Percentiles rank a stretch among this genome's conserved stretches.
These are phyloP conservation scores for Leucoraja erinaceus DNA, from an alignment of 2,113 vertebrate genomes.

Conservation along the genomic window DNA sequence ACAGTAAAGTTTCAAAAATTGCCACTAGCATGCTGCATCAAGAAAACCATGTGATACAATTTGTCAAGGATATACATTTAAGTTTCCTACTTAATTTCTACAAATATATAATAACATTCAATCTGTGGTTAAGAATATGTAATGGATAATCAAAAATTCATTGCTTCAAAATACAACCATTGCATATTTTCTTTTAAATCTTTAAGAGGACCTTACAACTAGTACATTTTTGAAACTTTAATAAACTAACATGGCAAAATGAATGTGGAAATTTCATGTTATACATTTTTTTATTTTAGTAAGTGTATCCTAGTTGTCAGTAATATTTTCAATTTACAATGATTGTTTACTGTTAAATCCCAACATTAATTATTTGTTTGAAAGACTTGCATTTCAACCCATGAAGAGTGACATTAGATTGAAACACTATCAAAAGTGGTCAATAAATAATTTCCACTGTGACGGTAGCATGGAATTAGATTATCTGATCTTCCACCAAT, in stretches of 20 bases:
- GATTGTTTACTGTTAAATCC: neutral
- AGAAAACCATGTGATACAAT: neutral
- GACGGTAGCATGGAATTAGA: neutral
- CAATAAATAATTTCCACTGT: neutral
- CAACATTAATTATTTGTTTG: neutral
- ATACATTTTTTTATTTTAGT: neutral
- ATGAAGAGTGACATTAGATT: neutral
- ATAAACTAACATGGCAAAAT: neutral
- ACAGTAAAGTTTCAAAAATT: neutral
- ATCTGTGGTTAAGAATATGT: neutral
- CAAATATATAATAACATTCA: neutral
- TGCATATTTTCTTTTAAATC: neutral
- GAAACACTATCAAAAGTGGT: neutral
- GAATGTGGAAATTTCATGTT: neutral
- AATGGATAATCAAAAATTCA: neutral
- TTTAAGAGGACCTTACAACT: neutral
- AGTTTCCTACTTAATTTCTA: neutral
- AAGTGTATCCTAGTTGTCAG: neutral
- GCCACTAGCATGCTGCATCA: neutral
- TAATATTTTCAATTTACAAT: neutral
- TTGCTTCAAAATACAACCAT: neutral
- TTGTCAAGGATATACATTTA: neutral
- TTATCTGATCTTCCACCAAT: neutral
- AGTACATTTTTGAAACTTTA: neutral
- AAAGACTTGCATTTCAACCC: neutral